Evolutionary conservation across 2,888 invertebrate genomes (phyloP), one percentile per base, ranked within the genome.

Genomic region (Leptodirus hochenwartii): DNA sequence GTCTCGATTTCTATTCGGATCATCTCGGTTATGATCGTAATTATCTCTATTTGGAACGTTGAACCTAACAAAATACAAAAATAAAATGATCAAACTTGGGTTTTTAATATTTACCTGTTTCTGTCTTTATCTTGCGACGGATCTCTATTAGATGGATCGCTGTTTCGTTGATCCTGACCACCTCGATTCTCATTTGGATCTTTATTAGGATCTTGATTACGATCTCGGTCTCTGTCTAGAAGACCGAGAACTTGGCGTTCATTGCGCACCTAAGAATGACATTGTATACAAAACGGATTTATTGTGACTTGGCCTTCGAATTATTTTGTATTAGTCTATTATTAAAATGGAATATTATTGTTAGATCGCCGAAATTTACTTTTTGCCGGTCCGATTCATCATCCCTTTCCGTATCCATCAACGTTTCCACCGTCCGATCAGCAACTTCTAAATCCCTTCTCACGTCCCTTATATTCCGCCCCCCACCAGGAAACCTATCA

Each of bases 401-500:
- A 6, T 6, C 10, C 11, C 6, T 24, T 24, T 24, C 25, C 10
- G 25, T 24, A 9, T 9, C 11, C 25, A 9, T 9, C 25, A 24
- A 9, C 6, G 5, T 4, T 25, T 11, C 15, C 26, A 12, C 15
- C 27, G 16, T 15, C n/a, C n/a, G n/a, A n/a, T n/a, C n/a, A n/a
- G n/a, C n/a, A n/a, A n/a, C n/a, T n/a, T n/a, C n/a, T n/a, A n/a
- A n/a, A n/a, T n/a, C n/a, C n/a, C n/a, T n/a, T n/a, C n/a, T n/a
- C n/a, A n/a, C n/a, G n/a, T n/a, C n/a, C n/a, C n/a, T n/a, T n/a
- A n/a, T 16, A 15, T 15, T 15, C 14, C 25, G 25, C n/a, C 6
- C 9, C 30, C 5, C 31, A 26, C 8, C 27, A 32, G 16, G 27
- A 12, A 32, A 32, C 44, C 22, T 40, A 41, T 45, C 44, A 47